These are phyloP conservation scores for Amphimedon queenslandica DNA, from an alignment of 37 sponge, comb jelly and placozoan genomes.

Conservation along the genomic window DNA sequence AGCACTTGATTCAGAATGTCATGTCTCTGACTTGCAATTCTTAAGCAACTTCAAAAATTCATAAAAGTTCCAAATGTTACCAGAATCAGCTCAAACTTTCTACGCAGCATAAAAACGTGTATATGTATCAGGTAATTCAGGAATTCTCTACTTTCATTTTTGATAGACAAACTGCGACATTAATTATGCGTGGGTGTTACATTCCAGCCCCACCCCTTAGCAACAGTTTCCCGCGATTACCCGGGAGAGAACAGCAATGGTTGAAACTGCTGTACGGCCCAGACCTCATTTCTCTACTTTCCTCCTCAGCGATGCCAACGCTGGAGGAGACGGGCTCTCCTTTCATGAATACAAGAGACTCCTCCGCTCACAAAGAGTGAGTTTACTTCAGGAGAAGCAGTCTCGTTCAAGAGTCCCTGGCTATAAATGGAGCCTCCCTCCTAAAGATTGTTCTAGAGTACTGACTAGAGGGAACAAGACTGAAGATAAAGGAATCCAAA, in stretches of 20 bases:
- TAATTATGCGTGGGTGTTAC: not conserved
- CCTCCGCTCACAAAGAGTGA: slow-evolving; percentile 32
- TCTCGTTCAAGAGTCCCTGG: slow-evolving; percentile 16
- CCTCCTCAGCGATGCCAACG: slow-evolving; percentile 39
- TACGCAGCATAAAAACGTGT: not conserved
- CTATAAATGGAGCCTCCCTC: slow-evolving; percentile 24
- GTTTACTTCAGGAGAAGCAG: slow-evolving; percentile 38
- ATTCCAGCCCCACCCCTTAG: not conserved
- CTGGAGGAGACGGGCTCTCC: slow-evolving; percentile 43
- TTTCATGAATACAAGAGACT: slow-evolving; percentile 40
- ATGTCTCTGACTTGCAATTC: too few species aligned
- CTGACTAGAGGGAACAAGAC: too few species aligned
- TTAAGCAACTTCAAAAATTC: too few species aligned
- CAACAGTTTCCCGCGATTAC: too few species aligned
- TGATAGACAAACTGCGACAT: not conserved
- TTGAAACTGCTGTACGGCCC: slow-evolving; percentile 36
- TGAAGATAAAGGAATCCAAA: too few species aligned
- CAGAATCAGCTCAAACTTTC: too few species aligned
- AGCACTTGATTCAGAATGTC: too few species aligned
- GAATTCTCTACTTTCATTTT: not conserved
- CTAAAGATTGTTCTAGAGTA: too few species aligned
- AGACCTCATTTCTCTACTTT: slow-evolving; percentile 53
- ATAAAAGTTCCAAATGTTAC: too few species aligned
- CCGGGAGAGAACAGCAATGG: slow-evolving; percentile 41
- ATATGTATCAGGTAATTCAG: not conserved